These are phyloP conservation scores for Metalampra italica DNA, from an alignment of 2,888 invertebrate genomes.

Conservation along the genomic window DNA sequence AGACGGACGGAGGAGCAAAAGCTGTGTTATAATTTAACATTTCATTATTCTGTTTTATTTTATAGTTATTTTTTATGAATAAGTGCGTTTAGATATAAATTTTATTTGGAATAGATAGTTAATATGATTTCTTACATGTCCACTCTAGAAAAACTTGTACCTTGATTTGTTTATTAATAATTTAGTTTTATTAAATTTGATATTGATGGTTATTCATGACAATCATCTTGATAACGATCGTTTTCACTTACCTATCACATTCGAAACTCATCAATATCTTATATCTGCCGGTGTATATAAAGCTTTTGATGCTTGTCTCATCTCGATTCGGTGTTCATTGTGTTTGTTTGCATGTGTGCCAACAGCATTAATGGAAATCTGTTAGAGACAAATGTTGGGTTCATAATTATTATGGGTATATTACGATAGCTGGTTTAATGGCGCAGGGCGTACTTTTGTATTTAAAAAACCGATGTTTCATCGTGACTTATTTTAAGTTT, in stretches of 20 bases:
- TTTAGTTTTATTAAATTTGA: conserved; percentile 63
- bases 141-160: conserved; percentile 69
- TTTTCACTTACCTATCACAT: conserved; percentile 31
- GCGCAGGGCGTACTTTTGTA: conserved; percentile 40
- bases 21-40: conserved; percentile 78
- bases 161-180: conserved; percentile 69
- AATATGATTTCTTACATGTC: conserved; percentile 64
- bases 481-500: conserved; percentile 76
- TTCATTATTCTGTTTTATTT: conserved; percentile 77
- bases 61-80: conserved; percentile 74
- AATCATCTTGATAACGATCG: conserved; percentile 45
- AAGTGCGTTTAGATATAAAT: conserved; percentile 75
- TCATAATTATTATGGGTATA: conserved; percentile 1
- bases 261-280: conserved; percentile 27
- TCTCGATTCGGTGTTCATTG: conserved; percentile 60
- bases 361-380: conserved; percentile 65
- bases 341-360: conserved; percentile 63
- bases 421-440: conserved; percentile 27
- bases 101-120: conserved; percentile 74
- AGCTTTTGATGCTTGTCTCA: conserved; percentile 51
- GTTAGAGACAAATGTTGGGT: conserved; percentile 33
- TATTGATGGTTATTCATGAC: conserved; percentile 71
- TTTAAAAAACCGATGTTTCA: conserved; percentile 48
- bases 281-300: conserved; percentile 47
- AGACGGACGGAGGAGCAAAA: conserved; percentile 64